Conservation (phyloP, 2,888 invertebrate genomes). For the Pristionchus mayeri region DNA sequence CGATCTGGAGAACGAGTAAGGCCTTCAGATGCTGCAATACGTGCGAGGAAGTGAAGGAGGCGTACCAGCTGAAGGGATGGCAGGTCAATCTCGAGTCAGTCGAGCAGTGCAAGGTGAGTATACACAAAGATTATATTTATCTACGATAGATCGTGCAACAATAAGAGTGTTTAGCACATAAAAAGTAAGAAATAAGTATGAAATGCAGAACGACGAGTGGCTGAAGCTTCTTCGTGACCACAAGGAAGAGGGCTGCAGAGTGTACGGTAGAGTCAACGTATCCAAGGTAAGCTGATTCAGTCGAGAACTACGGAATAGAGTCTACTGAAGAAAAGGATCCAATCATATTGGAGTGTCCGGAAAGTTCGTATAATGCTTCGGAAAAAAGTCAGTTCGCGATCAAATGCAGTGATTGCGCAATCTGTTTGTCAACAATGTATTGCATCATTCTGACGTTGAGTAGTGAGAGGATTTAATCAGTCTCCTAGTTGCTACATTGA, state of each 20-base stretch:
- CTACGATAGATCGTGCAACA: too few species aligned
- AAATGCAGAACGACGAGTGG: constrained; percentile 66
- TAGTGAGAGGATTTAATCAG: too few species aligned
- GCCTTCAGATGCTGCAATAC: constrained; percentile 91
- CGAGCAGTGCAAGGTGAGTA: constrained; percentile 86
- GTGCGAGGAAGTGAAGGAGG: constrained; percentile 94
- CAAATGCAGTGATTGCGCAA: too few species aligned
- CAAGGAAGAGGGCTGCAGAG: constrained; percentile 93
- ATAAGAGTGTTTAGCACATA: too few species aligned
- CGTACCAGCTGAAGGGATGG: constrained; percentile 90
- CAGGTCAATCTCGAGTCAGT: constrained; percentile 87
- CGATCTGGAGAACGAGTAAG: background rate
- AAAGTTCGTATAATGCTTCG: too few species aligned
- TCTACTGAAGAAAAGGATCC: background rate
- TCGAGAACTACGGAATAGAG: background rate
- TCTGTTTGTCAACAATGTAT: too few species aligned
- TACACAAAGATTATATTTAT: background rate
- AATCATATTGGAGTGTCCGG: too few species aligned
- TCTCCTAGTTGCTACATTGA: too few species aligned
- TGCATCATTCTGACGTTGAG: too few species aligned
- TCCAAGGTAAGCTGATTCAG: constrained; percentile 85
- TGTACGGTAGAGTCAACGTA: constrained; percentile 94
- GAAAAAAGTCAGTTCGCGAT: too few species aligned
- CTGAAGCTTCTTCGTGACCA: constrained; percentile 86
- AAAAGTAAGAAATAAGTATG: background rate